Evolutionary conservation across 1,140 invertebrate genomes (phyloP).

Genomic region (Coelopa frigida): DNA sequence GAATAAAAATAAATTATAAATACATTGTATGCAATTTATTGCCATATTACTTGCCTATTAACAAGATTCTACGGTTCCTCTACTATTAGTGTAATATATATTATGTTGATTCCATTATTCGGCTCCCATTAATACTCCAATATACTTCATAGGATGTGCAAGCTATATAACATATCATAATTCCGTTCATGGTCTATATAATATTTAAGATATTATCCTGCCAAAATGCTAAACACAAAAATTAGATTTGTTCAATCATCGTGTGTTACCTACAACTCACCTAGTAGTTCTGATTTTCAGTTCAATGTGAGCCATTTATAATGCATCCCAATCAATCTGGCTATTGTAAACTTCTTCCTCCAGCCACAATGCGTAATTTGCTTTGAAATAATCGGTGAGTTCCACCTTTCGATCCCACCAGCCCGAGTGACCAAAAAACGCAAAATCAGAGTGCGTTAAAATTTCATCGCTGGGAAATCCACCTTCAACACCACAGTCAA

Average conservation of each 20-base stretch:
- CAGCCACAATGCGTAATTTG: conserved; percentile 94
- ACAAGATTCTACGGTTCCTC: too few species aligned
- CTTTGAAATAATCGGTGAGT: conserved; percentile 91
- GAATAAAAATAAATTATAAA: too few species aligned
- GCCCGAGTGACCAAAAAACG: conserved; percentile 40
- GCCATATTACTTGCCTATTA: too few species aligned
- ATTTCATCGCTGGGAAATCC: conserved; percentile 42
- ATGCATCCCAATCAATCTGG: conserved; percentile 66
- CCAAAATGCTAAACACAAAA: too few species aligned
- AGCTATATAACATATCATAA: too few species aligned
- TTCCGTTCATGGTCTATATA: too few species aligned
- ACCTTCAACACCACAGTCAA: conserved; percentile 39
- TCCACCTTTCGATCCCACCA: conserved; percentile 56
- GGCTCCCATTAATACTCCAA: too few species aligned
- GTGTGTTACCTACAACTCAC: background rate
- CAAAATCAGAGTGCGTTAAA: conserved; percentile 40
- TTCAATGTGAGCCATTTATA: conserved; percentile 17
- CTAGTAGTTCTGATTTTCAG: background rate
- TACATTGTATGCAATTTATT: too few species aligned
- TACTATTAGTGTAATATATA: too few species aligned
- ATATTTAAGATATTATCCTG: too few species aligned
- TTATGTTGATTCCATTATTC: too few species aligned
- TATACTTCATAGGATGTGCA: too few species aligned
- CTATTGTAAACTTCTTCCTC: conserved; percentile 93
- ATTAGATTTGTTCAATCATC: background rate